Evolutionary conservation across 1,140 invertebrate species (phyloP).

Genomic region (Rhynchophorus ferrugineus): DNA sequence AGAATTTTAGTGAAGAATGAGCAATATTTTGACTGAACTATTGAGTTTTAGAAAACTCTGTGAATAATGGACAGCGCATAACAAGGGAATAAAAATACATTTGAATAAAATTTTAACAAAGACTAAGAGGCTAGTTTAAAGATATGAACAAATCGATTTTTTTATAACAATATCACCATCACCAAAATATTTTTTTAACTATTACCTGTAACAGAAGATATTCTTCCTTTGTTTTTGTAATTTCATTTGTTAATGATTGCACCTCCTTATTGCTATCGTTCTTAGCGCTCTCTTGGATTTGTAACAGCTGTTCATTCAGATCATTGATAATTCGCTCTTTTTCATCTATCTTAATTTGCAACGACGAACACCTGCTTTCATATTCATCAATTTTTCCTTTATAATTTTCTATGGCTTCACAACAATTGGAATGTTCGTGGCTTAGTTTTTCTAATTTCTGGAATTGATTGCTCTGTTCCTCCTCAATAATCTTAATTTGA

Average conservation of each 20-base stretch:
- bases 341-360: slow-evolving; percentile 18
- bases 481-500: neutral
- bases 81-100: too few relatives aligned
- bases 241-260: slow-evolving; percentile 10
- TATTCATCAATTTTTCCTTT: slow-evolving; percentile 18
- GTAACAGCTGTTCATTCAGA: slow-evolving; percentile 11
- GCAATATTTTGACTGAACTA: too few relatives aligned
- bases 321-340: slow-evolving; percentile 17
- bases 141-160: too few relatives aligned
- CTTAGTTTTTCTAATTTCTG: slow-evolving; percentile 11
- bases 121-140: too few relatives aligned
- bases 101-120: too few relatives aligned
- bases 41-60: too few relatives aligned
- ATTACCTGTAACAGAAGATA: slow-evolving; percentile 15
- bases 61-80: too few relatives aligned
- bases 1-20: too few relatives aligned
- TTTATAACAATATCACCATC: too few relatives aligned
- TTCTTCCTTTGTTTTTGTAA: slow-evolving; percentile 16
- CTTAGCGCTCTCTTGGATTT: slow-evolving; percentile 5
- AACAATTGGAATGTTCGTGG: slow-evolving; percentile 10
- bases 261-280: slow-evolving; percentile 21
- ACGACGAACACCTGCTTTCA: slow-evolving; percentile 1
- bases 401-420: slow-evolving; percentile 7
- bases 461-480: neutral
- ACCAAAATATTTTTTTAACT: neutral